Evolutionary conservation across 2,113 vertebrate genomes (phyloP).

Genomic region (Dolichallabes microphthalmus): DNA sequence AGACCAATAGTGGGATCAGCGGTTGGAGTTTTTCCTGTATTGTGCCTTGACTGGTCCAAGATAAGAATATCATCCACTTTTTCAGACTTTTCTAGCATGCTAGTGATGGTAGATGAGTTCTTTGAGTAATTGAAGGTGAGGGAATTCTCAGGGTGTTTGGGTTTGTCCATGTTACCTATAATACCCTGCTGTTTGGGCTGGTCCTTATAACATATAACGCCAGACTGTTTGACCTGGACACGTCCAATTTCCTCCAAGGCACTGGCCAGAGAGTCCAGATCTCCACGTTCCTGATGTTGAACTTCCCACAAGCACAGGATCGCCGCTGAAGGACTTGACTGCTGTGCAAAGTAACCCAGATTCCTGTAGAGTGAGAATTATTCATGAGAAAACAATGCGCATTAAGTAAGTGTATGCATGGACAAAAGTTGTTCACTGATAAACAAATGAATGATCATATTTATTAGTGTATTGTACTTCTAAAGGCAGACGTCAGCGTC

Average conservation of each 20-base stretch:
- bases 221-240: constrained; percentile 82
- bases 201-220: constrained; percentile 75
- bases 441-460: not conserved
- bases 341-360: constrained; percentile 90
- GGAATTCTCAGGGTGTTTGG: not conserved
- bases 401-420: not conserved
- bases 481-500: not conserved
- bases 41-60: constrained; percentile 23
- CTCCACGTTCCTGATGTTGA: constrained; percentile 86
- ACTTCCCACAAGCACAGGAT: constrained; percentile 98
- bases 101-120: constrained; percentile 15
- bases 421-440: not conserved
- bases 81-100: not conserved
- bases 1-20: constrained; percentile 61
- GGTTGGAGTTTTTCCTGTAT: constrained; percentile 84
- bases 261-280: constrained; percentile 94
- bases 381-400: constrained; percentile 60
- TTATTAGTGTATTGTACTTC: not conserved
- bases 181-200: constrained; percentile 11
- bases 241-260: constrained; percentile 95
- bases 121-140: not conserved
- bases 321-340: constrained; percentile 88
- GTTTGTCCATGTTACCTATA: constrained; percentile 2
- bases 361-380: constrained; percentile 73
- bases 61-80: constrained; percentile 19